Base-by-base conservation (phyloP, 2,113 vertebrate species). In the Melanerpes aurifrons region DNA sequence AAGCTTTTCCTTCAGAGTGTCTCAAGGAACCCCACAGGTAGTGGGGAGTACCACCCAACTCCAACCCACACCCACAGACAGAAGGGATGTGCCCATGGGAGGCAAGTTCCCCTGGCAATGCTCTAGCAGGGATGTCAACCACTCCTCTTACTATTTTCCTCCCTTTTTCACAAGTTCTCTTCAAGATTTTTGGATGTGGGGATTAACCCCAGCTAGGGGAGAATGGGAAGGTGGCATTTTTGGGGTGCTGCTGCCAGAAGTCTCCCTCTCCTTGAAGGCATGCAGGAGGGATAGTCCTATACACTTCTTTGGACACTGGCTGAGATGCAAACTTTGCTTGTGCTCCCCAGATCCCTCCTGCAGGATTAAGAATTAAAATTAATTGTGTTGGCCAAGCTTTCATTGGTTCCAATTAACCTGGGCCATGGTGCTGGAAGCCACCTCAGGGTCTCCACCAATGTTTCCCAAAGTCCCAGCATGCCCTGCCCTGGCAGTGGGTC, bases 381-480 rank as follows among this genome's bases (percentile, higher is more conserved):
- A 18, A 1, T 6, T 9, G 25, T 16, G 7, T 35, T 29, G 26
- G 12, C 18, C 62, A 10, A 71, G 67, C 32, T 62, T 50, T 62
- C 28, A 24, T 47, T 32, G 14, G 15, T 24, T 24, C 35, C 7
- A 18, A 59, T 3, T 20, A 73, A 32, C 37, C 40, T 20, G 35
- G 59, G 68, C 32, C 10, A 6, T 0, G 1, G 31, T 20, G 24
- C 45, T 37, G 62, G 48, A n/a, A 32, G 48, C 0, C 1, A 75
- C 48, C 20, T 50, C 8, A 0, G 47, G n/a, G 31, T 47, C 76
- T 32, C 15, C 77, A 26, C 32, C 0, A 2, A 13, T 5, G 24
- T 40, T 31, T 61, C 63, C 31, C 17, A 28, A 20, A 21, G 28
- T 66, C 17, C 53, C 17, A 15, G 58, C n/a, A 29, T 59, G 19